Base-by-base conservation (phyloP, 2,113 vertebrate species). In the Isichthys henryi region DNA sequence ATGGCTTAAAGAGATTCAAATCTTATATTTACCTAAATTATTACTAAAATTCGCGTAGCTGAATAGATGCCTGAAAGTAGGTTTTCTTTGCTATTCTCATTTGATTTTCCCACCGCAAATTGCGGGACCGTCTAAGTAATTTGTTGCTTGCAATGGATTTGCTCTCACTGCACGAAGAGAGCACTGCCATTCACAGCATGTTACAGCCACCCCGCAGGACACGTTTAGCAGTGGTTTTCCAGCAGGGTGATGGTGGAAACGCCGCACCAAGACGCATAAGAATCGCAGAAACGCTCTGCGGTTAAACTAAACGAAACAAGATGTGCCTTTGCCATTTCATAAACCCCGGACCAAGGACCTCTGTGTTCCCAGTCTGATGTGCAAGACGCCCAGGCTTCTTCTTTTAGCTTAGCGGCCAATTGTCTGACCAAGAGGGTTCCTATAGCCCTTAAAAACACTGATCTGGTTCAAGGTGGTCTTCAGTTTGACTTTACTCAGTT, bases 401-500 rank as follows among this genome's bases (percentile, higher is more conserved):
- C 88, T 87, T 88, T 92, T 87, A 39, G 50, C 50, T 43, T 46
- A 43, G 77, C 46, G 17, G 86, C 50, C 50, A 84, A 88, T 35
- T 45, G 62, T 83, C 62, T 46, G 19, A 50, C 39, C 87, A 48
- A 56, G 80, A 89, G 83, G 90, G 6, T 53, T 70, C 88, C 77
- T 89, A 91, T 45, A 92, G 84, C 70, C 89, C 89, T 90, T 90
- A 90, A 88, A 90, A 88, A 90, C 91, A 86, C 90, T 66, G 83
- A 91, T 89, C 82, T 91, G 90, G 80, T 91, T 89, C 89, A 87
- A 92, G 90, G 90, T 92, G 90, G 90, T 91, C 91, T 52, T 88
- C 91, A 88, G 77, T 90, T 91, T 89, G 45, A 92, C 89, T 90
- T 89, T 84, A 88, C 90, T 86, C 21, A 91, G 90, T 91, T 83